These are phyloP conservation scores for Furnarius figulus DNA, from an alignment of 2,113 vertebrate genomes.

Conservation along the genomic window DNA sequence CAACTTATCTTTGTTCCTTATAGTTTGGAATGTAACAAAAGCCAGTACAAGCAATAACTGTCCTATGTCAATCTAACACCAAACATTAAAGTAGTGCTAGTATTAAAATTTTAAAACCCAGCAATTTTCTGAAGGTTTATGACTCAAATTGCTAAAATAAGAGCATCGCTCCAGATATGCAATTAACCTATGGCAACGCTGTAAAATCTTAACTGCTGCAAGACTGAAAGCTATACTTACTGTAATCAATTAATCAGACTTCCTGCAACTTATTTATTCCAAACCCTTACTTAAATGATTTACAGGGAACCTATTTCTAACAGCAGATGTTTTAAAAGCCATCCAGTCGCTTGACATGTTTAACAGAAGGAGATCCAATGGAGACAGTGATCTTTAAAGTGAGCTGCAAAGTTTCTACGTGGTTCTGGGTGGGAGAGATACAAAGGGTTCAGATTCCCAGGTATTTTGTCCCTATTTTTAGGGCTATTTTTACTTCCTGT, in stretches of 20 bases:
- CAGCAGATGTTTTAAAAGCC: neutral
- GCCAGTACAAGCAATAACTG: neutral
- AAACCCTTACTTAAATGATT: neutral
- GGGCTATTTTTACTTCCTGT: neutral
- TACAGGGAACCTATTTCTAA: neutral
- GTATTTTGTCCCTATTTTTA: neutral
- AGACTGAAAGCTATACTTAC: neutral
- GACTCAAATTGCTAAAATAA: neutral
- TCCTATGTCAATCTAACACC: neutral
- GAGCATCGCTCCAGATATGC: accelerated
- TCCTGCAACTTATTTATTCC: neutral
- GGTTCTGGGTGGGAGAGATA: neutral
- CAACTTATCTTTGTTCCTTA: neutral
- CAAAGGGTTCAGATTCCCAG: neutral
- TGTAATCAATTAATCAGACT: neutral
- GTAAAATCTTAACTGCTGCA: neutral
- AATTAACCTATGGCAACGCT: neutral
- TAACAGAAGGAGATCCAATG: neutral
- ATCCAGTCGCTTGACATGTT: neutral
- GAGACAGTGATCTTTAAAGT: neutral
- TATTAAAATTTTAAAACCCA: neutral
- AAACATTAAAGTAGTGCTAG: neutral
- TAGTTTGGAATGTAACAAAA: neutral
- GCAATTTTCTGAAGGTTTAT: neutral
- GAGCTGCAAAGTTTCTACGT: neutral